Conservation (phyloP, 2,888 invertebrate species). For the Eupithecia pulchellata region DNA sequence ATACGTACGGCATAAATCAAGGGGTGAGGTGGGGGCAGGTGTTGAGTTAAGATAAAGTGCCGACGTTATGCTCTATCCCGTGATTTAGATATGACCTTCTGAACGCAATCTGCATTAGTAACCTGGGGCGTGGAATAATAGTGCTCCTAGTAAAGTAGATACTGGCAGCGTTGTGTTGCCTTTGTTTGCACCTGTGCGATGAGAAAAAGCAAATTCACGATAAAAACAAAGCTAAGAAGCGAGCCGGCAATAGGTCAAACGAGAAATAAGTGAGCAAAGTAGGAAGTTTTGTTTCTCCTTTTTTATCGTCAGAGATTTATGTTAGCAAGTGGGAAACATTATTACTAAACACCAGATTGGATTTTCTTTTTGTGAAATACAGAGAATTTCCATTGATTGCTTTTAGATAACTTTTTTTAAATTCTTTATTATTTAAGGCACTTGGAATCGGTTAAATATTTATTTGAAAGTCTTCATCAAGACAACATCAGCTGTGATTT, state of each 20-base stretch:
- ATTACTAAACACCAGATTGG: constrained; percentile 1
- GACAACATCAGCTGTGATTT: not conserved
- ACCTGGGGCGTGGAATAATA: constrained; percentile 53
- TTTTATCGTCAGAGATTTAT: constrained; percentile 5
- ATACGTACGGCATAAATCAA: constrained; percentile 57
- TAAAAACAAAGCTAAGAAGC: constrained; percentile 32
- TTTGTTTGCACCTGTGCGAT: constrained; percentile 61
- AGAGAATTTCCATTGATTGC: not conserved
- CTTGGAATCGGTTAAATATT: too few species aligned
- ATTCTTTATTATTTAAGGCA: too few species aligned
- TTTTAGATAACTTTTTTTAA: not conserved
- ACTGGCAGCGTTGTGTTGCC: constrained; percentile 55
- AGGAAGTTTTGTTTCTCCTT: not conserved
- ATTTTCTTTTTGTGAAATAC: not conserved
- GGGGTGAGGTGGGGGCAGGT: constrained; percentile 67
- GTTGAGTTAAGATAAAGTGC: constrained; percentile 79
- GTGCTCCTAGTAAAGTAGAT: constrained; percentile 10
- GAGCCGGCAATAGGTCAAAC: constrained; percentile 19
- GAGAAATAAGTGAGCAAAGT: constrained; percentile 13
- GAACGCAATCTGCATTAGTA: constrained; percentile 80
- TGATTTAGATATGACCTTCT: constrained; percentile 82
- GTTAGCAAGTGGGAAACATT: constrained; percentile 7
- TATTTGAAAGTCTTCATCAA: not conserved
- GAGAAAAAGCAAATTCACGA: constrained; percentile 48
- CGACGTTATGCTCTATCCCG: constrained; percentile 74